phyloP scores from a whole-genome alignment of 2,888 invertebrate genomes.

The Maniola hyperantus region DNA sequence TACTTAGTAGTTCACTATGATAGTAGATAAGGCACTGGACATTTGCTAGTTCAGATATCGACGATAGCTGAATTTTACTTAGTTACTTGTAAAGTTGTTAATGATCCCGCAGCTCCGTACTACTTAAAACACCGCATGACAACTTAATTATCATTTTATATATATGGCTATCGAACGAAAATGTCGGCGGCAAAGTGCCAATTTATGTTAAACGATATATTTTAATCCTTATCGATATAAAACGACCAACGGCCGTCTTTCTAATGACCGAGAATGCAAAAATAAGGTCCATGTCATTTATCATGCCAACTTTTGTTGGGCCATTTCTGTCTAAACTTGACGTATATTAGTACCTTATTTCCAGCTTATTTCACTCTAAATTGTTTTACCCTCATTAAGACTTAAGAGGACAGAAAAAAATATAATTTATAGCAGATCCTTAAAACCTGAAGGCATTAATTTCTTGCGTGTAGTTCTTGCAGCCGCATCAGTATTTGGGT shows the following conservation, averaged over 20 bases:
- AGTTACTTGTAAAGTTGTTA: not conserved
- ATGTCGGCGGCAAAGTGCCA: conserved; percentile 13
- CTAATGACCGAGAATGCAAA: conserved; percentile 14
- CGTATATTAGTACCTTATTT: not conserved
- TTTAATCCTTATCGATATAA: conserved; percentile 16
- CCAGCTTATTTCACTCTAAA: not conserved
- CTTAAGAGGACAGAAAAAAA: too few species aligned
- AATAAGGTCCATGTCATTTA: conserved; percentile 13
- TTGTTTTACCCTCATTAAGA: not conserved
- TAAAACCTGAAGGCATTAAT: too few species aligned
- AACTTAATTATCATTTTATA: conserved; percentile 15
- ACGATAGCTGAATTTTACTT: too few species aligned
- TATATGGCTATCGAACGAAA: conserved; percentile 6
- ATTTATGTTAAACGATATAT: conserved; percentile 15
- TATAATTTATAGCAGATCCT: too few species aligned
- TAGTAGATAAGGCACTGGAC: too few species aligned
- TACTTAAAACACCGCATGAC: conserved; percentile 8
- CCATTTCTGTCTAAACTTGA: conserved; percentile 5
- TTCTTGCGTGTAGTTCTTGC: too few species aligned
- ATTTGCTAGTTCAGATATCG: not conserved
- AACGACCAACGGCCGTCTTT: not conserved
- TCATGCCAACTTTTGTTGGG: conserved; percentile 12
- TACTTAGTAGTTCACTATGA: not conserved
- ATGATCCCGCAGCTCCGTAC: conserved; percentile 1
- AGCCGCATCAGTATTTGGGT: too few species aligned